Conservation (phyloP, 2,113 vertebrate species). For the Ploceus nigricollis region DNA sequence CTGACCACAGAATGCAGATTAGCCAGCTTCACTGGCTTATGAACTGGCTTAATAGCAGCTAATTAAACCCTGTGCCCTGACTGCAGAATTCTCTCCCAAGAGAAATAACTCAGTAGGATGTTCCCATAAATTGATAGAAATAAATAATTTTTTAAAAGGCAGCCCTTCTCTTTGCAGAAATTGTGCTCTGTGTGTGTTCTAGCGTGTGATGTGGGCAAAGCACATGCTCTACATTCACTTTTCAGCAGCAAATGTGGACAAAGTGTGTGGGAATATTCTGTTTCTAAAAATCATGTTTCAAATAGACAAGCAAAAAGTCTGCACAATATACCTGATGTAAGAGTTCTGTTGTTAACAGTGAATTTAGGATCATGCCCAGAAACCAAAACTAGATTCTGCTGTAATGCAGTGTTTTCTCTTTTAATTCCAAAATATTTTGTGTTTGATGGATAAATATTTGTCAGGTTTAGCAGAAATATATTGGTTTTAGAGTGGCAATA, state of each 20-base stretch:
- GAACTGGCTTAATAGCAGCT: slow-evolving; percentile 3
- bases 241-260: background rate
- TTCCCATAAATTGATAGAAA: background rate
- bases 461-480: background rate
- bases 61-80: background rate
- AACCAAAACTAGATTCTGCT: background rate
- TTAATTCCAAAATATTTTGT: background rate
- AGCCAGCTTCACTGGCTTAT: background rate
- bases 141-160: background rate
- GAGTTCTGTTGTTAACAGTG: background rate
- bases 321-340: background rate
- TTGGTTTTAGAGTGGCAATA: background rate
- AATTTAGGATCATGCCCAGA: background rate
- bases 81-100: background rate
- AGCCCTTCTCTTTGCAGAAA: background rate
- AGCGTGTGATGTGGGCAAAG: background rate
- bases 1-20: background rate
- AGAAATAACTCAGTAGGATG: background rate
- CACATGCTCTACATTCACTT: background rate
- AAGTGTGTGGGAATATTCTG: background rate
- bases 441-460: background rate
- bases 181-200: background rate
- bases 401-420: background rate
- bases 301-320: background rate
- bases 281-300: background rate